A percentile compares a stretch with the other conserved stretches of the same genome.
phyloP scores from a whole-genome alignment of 1,140 invertebrate genomes.

The Platyura marginata region DNA sequence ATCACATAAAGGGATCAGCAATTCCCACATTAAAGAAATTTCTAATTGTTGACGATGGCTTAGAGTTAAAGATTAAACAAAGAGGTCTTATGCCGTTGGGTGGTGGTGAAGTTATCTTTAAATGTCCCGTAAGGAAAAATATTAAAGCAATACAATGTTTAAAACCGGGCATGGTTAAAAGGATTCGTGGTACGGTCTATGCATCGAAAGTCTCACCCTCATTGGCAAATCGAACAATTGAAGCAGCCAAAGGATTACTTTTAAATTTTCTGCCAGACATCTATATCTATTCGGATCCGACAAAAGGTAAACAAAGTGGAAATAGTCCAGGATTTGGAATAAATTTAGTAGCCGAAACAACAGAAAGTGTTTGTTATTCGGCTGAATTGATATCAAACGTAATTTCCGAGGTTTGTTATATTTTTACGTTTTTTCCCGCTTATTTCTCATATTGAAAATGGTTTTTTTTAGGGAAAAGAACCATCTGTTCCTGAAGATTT shows the following conservation, averaged over 20 bases:
- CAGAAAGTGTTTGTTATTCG: conserved; percentile 59
- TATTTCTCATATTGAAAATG: background rate
- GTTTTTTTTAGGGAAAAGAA: conserved; percentile 22
- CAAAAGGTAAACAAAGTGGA: conserved; percentile 65
- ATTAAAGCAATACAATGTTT: conserved; percentile 37
- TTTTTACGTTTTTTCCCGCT: background rate
- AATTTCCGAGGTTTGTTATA: background rate
- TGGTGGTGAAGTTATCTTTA: conserved; percentile 79
- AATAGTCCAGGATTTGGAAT: conserved; percentile 86
- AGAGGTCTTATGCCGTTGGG: conserved; percentile 72
- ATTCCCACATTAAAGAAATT: conserved; percentile 70
- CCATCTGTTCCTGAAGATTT: conserved; percentile 76
- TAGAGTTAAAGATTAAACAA: conserved; percentile 69
- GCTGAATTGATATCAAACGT: conserved; percentile 36
- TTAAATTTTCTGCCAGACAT: conserved; percentile 88
- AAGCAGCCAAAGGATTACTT: conserved; percentile 77
- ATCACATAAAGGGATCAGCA: conserved; percentile 62
- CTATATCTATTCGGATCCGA: conserved; percentile 86
- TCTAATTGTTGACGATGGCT: conserved; percentile 69
- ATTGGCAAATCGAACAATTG: conserved; percentile 80
- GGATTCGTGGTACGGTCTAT: conserved; percentile 78
- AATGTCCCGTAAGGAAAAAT: conserved; percentile 54
- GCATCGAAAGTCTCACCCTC: conserved; percentile 73
- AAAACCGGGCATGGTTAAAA: conserved; percentile 82
- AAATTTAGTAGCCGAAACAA: conserved; percentile 81